Evolutionary conservation across 2,113 vertebrate species (phyloP).

Genomic region (Vidua chalybeata): DNA sequence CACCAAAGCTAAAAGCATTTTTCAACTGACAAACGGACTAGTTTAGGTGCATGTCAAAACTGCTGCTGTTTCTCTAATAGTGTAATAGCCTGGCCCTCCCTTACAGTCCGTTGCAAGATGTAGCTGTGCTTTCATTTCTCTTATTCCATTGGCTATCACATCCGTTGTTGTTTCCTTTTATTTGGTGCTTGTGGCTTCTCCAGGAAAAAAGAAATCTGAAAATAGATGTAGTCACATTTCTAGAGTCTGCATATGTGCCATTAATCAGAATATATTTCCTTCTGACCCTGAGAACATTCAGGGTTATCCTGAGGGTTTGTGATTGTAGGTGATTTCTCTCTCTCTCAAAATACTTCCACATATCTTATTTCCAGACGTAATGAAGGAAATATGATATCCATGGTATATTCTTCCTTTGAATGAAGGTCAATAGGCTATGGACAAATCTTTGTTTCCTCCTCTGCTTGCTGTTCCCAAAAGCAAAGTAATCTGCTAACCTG

Average conservation of each 20-base stretch:
- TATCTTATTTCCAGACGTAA: background rate
- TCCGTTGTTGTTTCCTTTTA: background rate
- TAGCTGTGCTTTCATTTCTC: background rate
- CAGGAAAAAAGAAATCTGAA: background rate
- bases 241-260: background rate
- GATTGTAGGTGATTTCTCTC: background rate
- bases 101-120: background rate
- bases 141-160: background rate
- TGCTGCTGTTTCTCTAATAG: background rate
- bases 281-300: background rate
- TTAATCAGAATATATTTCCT: background rate
- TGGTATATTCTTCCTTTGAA: background rate
- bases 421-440: background rate
- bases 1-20: background rate
- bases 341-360: background rate
- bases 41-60: background rate
- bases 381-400: background rate
- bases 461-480: background rate
- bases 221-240: background rate
- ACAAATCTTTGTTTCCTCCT: background rate
- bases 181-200: background rate
- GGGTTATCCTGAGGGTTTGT: background rate
- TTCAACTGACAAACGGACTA: background rate
- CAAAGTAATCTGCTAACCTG: background rate
- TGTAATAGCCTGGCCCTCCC: background rate